A percentile compares a stretch with the other conserved stretches of the same genome.
These are phyloP conservation scores for Cassiopea andromeda DNA, from an alignment of 30 jellyfish, hydroid and myxozoan species.

Conservation along the genomic window DNA sequence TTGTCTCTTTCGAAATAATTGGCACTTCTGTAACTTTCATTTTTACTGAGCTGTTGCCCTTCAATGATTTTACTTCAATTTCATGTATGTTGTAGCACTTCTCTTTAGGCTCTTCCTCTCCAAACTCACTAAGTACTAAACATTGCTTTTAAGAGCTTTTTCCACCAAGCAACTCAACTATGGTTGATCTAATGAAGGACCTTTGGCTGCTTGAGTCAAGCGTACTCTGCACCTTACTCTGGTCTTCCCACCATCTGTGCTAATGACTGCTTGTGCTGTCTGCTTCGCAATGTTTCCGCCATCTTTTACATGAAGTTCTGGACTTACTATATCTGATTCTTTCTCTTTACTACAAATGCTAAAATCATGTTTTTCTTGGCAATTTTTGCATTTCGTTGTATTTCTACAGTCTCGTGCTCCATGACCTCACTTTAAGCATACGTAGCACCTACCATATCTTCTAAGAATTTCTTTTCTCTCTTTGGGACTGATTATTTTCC, in stretches of 20 bases:
- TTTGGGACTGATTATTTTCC: slow-evolving; percentile 7
- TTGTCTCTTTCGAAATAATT: slow-evolving; percentile 31
- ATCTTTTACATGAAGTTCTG: slow-evolving; percentile 55
- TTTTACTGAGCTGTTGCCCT: slow-evolving; percentile 24
- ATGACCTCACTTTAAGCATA: slow-evolving; percentile 32
- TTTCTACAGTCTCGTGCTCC: slow-evolving; percentile 42
- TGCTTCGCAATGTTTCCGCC: slow-evolving; percentile 52
- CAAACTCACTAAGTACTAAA: slow-evolving; percentile 30
- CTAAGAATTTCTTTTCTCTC: slow-evolving; percentile 21
- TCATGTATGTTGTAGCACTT: slow-evolving; percentile 12
- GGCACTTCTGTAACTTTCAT: slow-evolving; percentile 51
- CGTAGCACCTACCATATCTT: slow-evolving; percentile 29
- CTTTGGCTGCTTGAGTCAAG: slow-evolving; percentile 41
- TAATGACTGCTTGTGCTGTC: slow-evolving; percentile 47
- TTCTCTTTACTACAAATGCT: slow-evolving; percentile 24
- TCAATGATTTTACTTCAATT: slow-evolving; percentile 26
- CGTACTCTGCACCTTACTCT: slow-evolving; percentile 45
- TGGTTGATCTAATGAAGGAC: slow-evolving; percentile 14
- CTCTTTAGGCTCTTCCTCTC: slow-evolving; percentile 9
- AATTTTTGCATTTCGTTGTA: background rate
- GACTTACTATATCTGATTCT: background rate
- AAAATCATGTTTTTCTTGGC: slow-evolving; percentile 10
- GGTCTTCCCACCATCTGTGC: background rate
- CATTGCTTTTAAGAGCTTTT: background rate
- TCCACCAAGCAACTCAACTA: slow-evolving; percentile 5